Conservation (phyloP, 1,140 invertebrate genomes). For the Papilio xuthus region DNA sequence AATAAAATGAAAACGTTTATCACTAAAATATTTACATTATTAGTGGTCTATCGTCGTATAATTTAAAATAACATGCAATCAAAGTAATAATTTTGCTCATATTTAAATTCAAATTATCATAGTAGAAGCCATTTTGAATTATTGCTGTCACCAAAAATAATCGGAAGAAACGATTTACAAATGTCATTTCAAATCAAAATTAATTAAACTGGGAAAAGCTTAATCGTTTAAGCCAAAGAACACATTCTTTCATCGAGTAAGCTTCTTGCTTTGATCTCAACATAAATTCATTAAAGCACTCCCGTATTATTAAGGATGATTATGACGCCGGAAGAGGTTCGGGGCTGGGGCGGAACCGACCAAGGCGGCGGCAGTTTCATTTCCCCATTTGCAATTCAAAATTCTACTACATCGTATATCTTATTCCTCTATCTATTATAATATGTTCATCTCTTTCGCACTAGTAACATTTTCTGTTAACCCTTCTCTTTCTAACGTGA, state of each 20-base stretch:
- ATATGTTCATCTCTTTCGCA: slow-evolving; percentile 53
- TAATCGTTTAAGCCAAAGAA: slow-evolving; percentile 39
- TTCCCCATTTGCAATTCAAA: slow-evolving; percentile 79
- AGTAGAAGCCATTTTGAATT: neutral
- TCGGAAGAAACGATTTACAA: neutral
- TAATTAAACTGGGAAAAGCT: slow-evolving; percentile 3
- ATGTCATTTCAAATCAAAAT: slow-evolving; percentile 21
- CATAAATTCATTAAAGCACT: slow-evolving; percentile 76
- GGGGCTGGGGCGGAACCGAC: slow-evolving; percentile 52
- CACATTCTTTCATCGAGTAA: slow-evolving; percentile 50
- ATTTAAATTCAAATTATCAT: neutral
- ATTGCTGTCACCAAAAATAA: neutral
- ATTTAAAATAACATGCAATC: too few relatives aligned
- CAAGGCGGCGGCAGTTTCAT: slow-evolving; percentile 68
- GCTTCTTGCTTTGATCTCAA: slow-evolving; percentile 68
- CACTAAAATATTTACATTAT: too few relatives aligned
- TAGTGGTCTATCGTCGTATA: too few relatives aligned
- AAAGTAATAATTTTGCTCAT: too few relatives aligned
- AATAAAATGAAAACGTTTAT: too few relatives aligned
- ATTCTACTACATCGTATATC: slow-evolving; percentile 65
- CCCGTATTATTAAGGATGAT: slow-evolving; percentile 74
- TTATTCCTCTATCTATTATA: slow-evolving; percentile 59
- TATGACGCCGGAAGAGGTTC: slow-evolving; percentile 67
- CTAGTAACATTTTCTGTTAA: slow-evolving; percentile 44
- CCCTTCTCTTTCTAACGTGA: slow-evolving; percentile 53